These are phyloP conservation scores for Cavia aperea DNA, from an alignment of 2,113 vertebrate genomes.

Conservation along the genomic window DNA sequence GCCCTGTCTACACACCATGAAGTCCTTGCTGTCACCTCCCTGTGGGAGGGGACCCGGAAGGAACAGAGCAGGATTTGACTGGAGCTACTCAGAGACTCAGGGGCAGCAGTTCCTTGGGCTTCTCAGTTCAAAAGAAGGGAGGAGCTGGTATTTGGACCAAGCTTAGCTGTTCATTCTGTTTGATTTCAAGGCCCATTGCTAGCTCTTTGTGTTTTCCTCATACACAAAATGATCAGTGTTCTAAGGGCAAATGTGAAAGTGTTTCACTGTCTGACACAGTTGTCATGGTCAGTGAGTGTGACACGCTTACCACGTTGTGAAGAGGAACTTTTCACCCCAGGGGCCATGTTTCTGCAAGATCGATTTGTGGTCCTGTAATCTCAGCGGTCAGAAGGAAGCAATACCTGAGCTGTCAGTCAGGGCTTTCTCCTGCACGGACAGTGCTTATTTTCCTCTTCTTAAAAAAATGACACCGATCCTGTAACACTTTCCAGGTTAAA, in stretches of 20 bases:
- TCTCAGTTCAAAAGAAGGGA: background rate
- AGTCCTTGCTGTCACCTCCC: background rate
- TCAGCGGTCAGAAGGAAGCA: background rate
- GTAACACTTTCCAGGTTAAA: background rate
- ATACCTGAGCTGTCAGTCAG: background rate
- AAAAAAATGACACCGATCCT: background rate
- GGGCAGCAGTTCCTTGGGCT: accelerated
- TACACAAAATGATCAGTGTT: background rate
- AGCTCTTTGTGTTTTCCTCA: background rate
- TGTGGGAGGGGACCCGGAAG: background rate
- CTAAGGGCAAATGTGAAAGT: background rate
- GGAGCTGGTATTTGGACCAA: background rate
- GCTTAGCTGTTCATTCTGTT: background rate
- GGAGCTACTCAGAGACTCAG: background rate
- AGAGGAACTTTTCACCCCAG: background rate
- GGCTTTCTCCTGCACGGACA: background rate
- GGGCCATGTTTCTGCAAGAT: background rate
- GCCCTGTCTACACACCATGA: accelerated
- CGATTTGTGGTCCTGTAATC: background rate
- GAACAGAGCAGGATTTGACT: too few relatives aligned
- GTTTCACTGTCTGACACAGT: background rate
- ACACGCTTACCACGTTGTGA: accelerated
- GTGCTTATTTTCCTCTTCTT: background rate
- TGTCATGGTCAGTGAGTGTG: accelerated
- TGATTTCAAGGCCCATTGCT: background rate